Evolutionary conservation across 2,888 invertebrate genomes (phyloP).

Genomic region (Melolontha melolontha): DNA sequence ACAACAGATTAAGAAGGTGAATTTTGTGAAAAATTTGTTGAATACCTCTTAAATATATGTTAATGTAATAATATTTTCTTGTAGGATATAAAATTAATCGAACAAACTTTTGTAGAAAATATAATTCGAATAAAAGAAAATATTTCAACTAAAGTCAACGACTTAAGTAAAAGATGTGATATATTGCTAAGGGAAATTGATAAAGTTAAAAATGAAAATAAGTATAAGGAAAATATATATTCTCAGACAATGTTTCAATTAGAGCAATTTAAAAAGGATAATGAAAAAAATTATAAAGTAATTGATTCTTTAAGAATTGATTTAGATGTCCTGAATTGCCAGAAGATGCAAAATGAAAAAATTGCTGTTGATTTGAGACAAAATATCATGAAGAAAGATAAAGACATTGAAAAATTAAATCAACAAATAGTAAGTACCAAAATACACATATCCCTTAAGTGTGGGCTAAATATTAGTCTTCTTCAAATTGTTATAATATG

Average conservation of each 20-base stretch:
- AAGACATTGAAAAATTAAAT: conserved; percentile 51
- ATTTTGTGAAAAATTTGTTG: neutral
- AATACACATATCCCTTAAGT: too few species aligned
- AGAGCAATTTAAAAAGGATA: conserved; percentile 58
- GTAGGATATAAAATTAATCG: conserved; percentile 48
- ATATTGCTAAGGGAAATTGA: conserved; percentile 55
- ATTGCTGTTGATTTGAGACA: conserved; percentile 44
- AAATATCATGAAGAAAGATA: conserved; percentile 49
- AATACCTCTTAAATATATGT: neutral
- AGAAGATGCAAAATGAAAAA: conserved; percentile 42
- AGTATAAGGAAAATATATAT: conserved; percentile 54
- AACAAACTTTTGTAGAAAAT: conserved; percentile 37
- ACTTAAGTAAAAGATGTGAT: conserved; percentile 50
- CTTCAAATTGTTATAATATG: too few species aligned
- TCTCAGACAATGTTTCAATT: conserved; percentile 48
- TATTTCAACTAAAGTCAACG: conserved; percentile 43
- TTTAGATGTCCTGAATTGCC: conserved; percentile 52
- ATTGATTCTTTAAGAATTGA: conserved; percentile 57
- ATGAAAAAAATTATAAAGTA: conserved; percentile 51
- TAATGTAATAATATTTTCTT: conserved; percentile 8
- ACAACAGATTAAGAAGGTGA: conserved; percentile 53
- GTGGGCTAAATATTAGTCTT: too few species aligned
- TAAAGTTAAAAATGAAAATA: conserved; percentile 53
- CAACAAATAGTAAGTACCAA: conserved; percentile 54
- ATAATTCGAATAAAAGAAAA: conserved; percentile 41